Evolutionary conservation across 2,888 invertebrate genomes (phyloP), one percentile per base, ranked within the genome.

Genomic region (Himalopsyche japonica): DNA sequence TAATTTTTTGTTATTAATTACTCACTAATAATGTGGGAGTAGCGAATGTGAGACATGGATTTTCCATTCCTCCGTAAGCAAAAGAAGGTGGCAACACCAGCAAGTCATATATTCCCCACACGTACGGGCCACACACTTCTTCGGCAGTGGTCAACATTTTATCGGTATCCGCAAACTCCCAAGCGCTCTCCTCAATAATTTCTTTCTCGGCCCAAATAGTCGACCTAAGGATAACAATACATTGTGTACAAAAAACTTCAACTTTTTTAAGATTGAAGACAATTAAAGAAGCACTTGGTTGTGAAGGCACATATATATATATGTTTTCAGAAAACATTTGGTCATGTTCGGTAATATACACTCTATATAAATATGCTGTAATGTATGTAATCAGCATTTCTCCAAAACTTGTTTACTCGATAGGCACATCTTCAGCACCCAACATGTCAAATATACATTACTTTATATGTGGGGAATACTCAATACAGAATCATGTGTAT

Each of bases 1-100:
- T n/a, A n/a, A n/a, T n/a, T n/a, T n/a, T n/a, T n/a, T 8, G 1
- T 37, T 8, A 1, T 8, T 3, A 43, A 43, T 77, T 49, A 89
- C 92, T 93, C 90, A 96, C 96, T 92, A 99, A 90, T 79, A 98
- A 89, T 0, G 98, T 98, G 4, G 98, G 98, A 0, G 98, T 98
- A 3, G 98, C 96, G 91, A 99, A 99, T 0, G 98, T 98, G 79
- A 99, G 91, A 89, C 98, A 98, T 0, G 98, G 98, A 92, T 99
- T 98, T 91, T 99, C 98, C 98, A 99, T 99, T 27, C 98, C 98
- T 0, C 98, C 98, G 89, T 95, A 98, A 0, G 98, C 98, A 92
- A 98, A 99, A 87, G 96, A 96, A 0, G 98, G 97, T 0, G 98
- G 98, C 89, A 99, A 93, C 49, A 98, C 96, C 49, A 99, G 91